phyloP scores from a whole-genome alignment of 2,797 vertebrate genomes.

The Acrossocheilus fasciatus region DNA sequence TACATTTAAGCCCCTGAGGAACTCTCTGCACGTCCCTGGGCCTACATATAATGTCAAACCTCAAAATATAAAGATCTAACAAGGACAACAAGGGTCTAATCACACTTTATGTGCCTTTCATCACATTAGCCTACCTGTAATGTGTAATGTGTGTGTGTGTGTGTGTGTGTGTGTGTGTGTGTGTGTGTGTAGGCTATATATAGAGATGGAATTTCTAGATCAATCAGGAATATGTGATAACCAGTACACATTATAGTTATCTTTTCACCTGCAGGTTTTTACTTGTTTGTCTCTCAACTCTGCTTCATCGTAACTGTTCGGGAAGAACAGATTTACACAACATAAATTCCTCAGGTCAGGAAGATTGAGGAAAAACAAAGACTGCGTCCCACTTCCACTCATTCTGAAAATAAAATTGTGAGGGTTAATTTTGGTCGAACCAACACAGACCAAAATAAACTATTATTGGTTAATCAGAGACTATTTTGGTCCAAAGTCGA shows the following conservation, averaged over 20 bases:
- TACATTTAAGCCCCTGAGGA: too few species aligned
- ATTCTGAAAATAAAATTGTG: constrained; percentile 70
- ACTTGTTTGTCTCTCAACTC: constrained; percentile 82
- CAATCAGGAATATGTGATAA: background rate
- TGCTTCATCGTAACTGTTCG: constrained; percentile 59
- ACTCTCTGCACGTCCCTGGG: too few species aligned
- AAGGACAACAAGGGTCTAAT: background rate
- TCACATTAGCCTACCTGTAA: too few species aligned
- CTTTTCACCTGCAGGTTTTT: constrained; percentile 85
- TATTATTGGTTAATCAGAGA: background rate
- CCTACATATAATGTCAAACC: too few species aligned
- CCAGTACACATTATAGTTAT: background rate
- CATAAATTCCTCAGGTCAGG: constrained; percentile 83
- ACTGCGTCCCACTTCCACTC: constrained; percentile 70
- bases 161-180: too few species aligned
- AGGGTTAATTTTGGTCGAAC: background rate
- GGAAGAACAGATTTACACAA: constrained; percentile 74
- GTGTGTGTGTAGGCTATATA: too few species aligned
- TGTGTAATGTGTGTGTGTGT: too few species aligned
- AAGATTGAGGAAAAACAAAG: constrained; percentile 81
- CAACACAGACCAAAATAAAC: background rate
- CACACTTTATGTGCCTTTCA: background rate
- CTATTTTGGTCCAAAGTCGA: background rate
- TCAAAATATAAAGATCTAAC: background rate
- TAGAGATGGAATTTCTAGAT: too few species aligned